These are phyloP conservation scores for Phymanthus crucifer DNA, from an alignment of 92 coral and sea anemone species.

Conservation along the genomic window DNA sequence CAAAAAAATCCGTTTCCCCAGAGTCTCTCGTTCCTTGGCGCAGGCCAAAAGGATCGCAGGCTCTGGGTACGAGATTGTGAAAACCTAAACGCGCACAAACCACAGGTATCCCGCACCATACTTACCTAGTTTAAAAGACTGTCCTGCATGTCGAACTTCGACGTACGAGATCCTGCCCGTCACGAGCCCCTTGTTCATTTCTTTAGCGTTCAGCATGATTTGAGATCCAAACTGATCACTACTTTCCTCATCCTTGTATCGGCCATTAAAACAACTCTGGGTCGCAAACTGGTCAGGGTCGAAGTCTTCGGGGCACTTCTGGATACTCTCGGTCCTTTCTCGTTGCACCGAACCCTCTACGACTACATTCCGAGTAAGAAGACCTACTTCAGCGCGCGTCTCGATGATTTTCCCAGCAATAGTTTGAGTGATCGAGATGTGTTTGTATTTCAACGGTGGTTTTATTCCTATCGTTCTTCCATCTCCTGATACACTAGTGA, in stretches of 20 bases:
- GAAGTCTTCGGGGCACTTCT: slow-evolving; percentile 70
- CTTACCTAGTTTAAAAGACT: slow-evolving; percentile 83
- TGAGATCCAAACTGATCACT: slow-evolving; percentile 89
- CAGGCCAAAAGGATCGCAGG: too few relatives aligned
- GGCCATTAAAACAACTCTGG: slow-evolving; percentile 86
- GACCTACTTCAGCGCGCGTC: slow-evolving; percentile 91
- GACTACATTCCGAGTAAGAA: slow-evolving; percentile 92
- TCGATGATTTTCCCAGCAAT: slow-evolving; percentile 68
- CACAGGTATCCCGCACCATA: background rate
- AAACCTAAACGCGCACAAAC: background rate
- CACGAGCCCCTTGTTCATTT: slow-evolving; percentile 73
- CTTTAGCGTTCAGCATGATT: slow-evolving; percentile 83
- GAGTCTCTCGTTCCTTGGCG: too few relatives aligned
- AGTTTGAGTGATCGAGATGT: slow-evolving; percentile 69
- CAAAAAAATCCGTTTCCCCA: too few relatives aligned
- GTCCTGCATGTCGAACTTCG: slow-evolving; percentile 90
- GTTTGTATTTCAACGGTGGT: slow-evolving; percentile 69
- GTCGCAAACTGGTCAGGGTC: slow-evolving; percentile 87
- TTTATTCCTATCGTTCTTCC: slow-evolving; percentile 58
- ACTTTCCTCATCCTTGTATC: slow-evolving; percentile 60
- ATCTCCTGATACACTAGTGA: slow-evolving; percentile 58
- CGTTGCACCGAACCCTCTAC: slow-evolving; percentile 85
- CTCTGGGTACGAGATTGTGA: too few relatives aligned
- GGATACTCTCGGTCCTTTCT: slow-evolving; percentile 63
- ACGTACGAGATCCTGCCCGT: slow-evolving; percentile 80